Percentiles rank a stretch among this genome's conserved stretches.
Evolutionary conservation across 2,113 vertebrate genomes (phyloP).

Genomic region (Psettodes erumei): DNA sequence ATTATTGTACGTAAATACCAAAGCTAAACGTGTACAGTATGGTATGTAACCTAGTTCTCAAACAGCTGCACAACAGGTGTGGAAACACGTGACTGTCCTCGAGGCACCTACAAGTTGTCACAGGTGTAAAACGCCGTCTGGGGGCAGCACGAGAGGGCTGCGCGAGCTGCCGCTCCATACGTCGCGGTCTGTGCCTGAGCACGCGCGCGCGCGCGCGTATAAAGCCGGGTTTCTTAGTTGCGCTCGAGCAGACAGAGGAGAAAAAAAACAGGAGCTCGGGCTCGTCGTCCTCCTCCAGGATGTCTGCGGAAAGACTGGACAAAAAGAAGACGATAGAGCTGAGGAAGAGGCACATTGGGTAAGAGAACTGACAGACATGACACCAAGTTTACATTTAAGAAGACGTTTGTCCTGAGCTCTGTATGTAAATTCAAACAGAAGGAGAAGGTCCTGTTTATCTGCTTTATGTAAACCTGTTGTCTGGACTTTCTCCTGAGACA

Average conservation of each 20-base stretch:
- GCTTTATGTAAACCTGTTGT: too few relatives aligned
- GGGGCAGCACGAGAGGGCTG: constrained; percentile 14
- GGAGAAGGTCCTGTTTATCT: too few relatives aligned
- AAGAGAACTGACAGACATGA: constrained; percentile 62
- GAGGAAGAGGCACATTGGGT: constrained; percentile 91
- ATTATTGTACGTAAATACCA: too few relatives aligned
- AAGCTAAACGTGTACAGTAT: too few relatives aligned
- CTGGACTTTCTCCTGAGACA: too few relatives aligned
- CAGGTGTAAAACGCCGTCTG: accelerated
- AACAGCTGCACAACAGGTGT: neutral
- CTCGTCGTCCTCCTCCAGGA: constrained; percentile 29
- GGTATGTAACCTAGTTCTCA: too few relatives aligned
- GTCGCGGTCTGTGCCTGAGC: neutral
- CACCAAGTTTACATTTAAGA: too few relatives aligned
- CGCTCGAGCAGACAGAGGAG: neutral
- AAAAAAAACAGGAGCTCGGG: too few relatives aligned
- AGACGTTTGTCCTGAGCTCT: too few relatives aligned
- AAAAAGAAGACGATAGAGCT: constrained; percentile 89
- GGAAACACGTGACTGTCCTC: neutral
- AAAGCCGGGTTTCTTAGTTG: neutral
- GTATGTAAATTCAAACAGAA: neutral
- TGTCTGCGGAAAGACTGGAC: constrained; percentile 80
- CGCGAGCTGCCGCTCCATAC: neutral
- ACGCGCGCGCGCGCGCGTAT: neutral
- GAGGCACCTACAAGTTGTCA: neutral